Evolutionary conservation across 2,113 vertebrate genomes (phyloP), one percentile per base, ranked within the genome.

Genomic region (Megaceryle torquata): DNA sequence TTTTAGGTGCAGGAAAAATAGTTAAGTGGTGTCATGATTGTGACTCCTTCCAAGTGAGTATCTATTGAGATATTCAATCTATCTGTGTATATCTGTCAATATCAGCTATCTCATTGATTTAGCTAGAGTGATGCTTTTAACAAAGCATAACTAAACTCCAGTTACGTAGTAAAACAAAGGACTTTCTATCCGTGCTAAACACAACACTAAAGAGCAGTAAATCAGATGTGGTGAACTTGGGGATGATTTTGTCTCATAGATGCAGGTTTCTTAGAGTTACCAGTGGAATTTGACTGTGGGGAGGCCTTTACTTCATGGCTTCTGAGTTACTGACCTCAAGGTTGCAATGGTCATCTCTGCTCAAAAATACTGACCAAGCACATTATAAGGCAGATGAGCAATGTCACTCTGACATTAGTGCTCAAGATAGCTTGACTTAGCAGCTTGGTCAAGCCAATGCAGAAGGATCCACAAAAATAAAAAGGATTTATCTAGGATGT

Each of bases 101-200:
- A 44, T 56, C 56, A 57, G n/a, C 56, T n/a, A 70, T 70, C 63
- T 80, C 16, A 13, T 75, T 75, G 6, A 5, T 88, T 77, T n/a
- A 80, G 21, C 46, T 72, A 35, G 28, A 80, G 46, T 35, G 44
- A 50, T 63, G 39, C 59, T 80, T 92, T 89, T 81, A 88, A 80
- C 80, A 79, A 89, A 83, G 75, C 63, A 88, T 84, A 89, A 77
- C 89, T 85, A 44, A 89, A 72, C 50, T 87, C 43, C 26, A 71
- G 33, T 28, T 53, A 54, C 59, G 50, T 44, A 43, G 68, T 64
- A 86, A 94, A 72, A 37, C 25, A 61, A 37, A 57, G 31, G 67
- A 26, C 70, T 72, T 79, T 75, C 21, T 78, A 0, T 68, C 24
- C 1, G 0, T 54, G 24, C 44, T 81, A 37, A 46, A 41, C 33